Evolutionary conservation across 2,113 vertebrate genomes (phyloP).

Genomic region (Reinhardtius hippoglossoides): DNA sequence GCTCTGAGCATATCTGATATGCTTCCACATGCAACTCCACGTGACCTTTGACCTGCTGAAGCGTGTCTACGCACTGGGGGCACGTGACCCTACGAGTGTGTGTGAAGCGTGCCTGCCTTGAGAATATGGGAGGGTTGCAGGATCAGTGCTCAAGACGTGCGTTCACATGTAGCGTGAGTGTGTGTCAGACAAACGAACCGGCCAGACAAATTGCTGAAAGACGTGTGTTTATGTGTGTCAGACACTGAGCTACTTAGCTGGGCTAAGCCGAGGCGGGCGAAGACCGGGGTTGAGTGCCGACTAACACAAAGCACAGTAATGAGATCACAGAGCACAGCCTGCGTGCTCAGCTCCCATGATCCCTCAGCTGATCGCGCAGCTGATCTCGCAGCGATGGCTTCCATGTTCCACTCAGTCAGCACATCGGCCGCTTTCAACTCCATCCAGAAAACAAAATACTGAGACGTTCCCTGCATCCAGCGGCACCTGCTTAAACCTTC

Average conservation of each 20-base stretch:
- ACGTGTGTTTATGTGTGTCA: constrained; percentile 33
- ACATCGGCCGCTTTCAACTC: constrained; percentile 55
- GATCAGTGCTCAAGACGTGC: constrained; percentile 5
- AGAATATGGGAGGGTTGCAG: constrained; percentile 2
- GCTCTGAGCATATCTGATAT: constrained; percentile 29
- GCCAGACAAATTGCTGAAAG: constrained; percentile 52
- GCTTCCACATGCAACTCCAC: constrained; percentile 19
- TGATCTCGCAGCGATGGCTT: constrained; percentile 48
- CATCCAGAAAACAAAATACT: constrained; percentile 45
- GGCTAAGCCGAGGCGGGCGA: not conserved
- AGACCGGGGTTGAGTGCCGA: constrained; percentile 30
- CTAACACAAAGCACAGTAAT: constrained; percentile 62
- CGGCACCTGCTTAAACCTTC: constrained; percentile 31
- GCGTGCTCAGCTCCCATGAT: constrained; percentile 59
- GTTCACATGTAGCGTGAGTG: not conserved
- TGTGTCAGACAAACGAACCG: constrained; percentile 50
- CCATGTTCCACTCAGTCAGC: constrained; percentile 61
- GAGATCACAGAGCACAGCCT: constrained; percentile 58
- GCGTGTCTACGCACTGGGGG: constrained; percentile 28
- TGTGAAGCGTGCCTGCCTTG: constrained; percentile 61
- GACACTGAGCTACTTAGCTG: constrained; percentile 35
- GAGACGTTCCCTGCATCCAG: constrained; percentile 9
- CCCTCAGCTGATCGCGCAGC: constrained; percentile 72
- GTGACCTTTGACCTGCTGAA: constrained; percentile 52
- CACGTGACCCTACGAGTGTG: constrained; percentile 53